Percentiles rank a stretch among this genome's conserved stretches.
phyloP scores from a whole-genome alignment of 2,797 vertebrate genomes.

The Spondyliosoma cantharus region DNA sequence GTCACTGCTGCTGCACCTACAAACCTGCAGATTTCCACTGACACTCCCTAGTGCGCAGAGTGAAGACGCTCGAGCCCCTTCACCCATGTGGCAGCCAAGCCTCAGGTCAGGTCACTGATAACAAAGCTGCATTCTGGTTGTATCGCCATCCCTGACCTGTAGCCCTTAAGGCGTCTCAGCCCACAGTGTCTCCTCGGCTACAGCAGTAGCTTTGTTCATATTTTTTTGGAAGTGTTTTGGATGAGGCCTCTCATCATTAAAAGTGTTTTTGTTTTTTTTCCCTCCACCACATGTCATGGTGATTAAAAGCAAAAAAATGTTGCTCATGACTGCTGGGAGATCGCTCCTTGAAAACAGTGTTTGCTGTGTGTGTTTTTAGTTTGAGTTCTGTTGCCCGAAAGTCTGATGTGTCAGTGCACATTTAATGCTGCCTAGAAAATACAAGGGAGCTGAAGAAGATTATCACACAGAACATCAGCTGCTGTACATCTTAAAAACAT shows the following conservation, averaged over 20 bases:
- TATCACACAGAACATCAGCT: constrained; percentile 12
- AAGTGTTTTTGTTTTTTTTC: not conserved
- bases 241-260: constrained; percentile 15
- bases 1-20: constrained; percentile 59
- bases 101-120: constrained; percentile 38
- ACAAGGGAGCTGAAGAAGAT: not conserved
- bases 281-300: not conserved
- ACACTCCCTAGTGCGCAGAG: constrained; percentile 13
- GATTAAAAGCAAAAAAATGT: constrained; percentile 13
- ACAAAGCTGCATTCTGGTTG: constrained; percentile 34
- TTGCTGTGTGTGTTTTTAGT: constrained; percentile 42
- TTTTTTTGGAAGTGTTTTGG: constrained; percentile 29
- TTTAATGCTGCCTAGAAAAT: not conserved
- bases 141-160: constrained; percentile 13
- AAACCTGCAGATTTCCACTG: constrained; percentile 47
- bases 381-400: constrained; percentile 3
- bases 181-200: constrained; percentile 1
- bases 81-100: constrained; percentile 26
- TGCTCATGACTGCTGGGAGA: constrained; percentile 40
- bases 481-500: constrained; percentile 11
- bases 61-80: constrained; percentile 26
- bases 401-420: not conserved
- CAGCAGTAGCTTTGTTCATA: not conserved
- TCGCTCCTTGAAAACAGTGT: constrained; percentile 32
- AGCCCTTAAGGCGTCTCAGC: not conserved